phyloP scores from a whole-genome alignment of 1,140 invertebrate species.

The Aplysia californica region DNA sequence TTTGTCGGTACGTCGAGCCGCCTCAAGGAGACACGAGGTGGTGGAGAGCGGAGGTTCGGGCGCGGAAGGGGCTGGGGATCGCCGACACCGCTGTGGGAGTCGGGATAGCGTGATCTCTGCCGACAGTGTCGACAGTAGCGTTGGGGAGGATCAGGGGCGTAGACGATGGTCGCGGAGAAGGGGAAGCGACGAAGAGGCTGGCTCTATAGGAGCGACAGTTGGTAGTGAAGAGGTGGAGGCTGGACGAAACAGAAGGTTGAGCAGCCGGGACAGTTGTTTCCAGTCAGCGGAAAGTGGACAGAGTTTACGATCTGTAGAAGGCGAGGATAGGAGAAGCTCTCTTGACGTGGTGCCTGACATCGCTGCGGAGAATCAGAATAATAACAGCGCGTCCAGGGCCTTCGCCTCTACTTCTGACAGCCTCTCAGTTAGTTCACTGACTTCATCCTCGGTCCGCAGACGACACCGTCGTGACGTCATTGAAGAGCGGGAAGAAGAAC shows the following conservation, averaged over 20 bases:
- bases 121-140: background rate
- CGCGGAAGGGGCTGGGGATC: background rate
- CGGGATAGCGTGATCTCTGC: background rate
- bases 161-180: too few species aligned
- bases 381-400: too few species aligned
- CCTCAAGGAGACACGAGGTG: background rate
- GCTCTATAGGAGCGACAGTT: too few species aligned
- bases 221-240: background rate
- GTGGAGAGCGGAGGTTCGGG: background rate
- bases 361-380: too few species aligned
- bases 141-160: too few species aligned
- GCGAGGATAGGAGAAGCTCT: too few species aligned
- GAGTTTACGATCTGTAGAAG: background rate
- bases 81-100: background rate
- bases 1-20: background rate
- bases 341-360: too few species aligned
- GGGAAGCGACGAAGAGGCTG: background rate
- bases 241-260: background rate
- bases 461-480: too few species aligned
- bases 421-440: too few species aligned
- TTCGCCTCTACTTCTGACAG: too few species aligned
- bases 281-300: background rate
- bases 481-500: too few species aligned
- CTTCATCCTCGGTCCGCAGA: too few species aligned
- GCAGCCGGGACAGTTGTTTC: background rate